Conservation (phyloP, 2,113 vertebrate genomes). For the Castor canadensis region DNA sequence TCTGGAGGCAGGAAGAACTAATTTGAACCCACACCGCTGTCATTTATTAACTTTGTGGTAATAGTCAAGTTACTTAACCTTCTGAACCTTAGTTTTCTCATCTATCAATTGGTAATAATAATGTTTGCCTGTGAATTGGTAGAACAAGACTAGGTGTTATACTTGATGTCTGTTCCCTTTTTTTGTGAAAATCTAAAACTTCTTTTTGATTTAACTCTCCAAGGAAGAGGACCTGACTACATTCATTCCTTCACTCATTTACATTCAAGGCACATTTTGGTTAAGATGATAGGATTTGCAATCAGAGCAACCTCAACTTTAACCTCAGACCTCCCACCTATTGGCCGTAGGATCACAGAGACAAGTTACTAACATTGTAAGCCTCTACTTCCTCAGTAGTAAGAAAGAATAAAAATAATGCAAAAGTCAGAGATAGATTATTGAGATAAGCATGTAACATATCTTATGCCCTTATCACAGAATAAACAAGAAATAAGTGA, state of each 20-base stretch:
- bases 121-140: background rate
- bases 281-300: background rate
- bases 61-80: background rate
- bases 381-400: background rate
- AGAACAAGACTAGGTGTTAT: background rate
- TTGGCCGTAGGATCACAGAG: background rate
- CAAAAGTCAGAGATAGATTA: background rate
- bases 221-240: background rate
- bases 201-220: background rate
- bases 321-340: background rate
- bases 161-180: background rate
- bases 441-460: background rate
- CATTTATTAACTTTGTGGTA: background rate
- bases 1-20: background rate
- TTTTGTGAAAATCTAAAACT: background rate
- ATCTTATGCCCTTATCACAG: background rate
- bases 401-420: background rate
- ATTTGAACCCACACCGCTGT: background rate
- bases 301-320: background rate
- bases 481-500: background rate
- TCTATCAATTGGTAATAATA: background rate
- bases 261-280: background rate
- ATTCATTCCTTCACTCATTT: background rate
- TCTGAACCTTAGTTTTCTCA: background rate
- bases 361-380: background rate